phyloP scores from a whole-genome alignment of 2,888 invertebrate genomes.

The Oasisia sp. region DNA sequence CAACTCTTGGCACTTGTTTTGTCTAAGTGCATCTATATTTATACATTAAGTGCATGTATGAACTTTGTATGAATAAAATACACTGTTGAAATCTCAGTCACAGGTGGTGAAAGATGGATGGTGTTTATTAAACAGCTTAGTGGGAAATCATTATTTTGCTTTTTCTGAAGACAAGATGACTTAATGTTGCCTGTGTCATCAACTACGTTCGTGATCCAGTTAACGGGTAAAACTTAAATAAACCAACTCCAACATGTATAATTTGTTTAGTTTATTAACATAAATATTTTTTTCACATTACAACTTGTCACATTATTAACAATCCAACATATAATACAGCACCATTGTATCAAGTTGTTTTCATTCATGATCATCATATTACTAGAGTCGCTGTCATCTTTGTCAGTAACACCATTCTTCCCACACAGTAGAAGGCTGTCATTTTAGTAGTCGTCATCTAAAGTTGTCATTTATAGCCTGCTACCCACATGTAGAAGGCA shows the following conservation, averaged over 20 bases:
- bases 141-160: neutral
- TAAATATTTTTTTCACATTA: neutral
- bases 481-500: neutral
- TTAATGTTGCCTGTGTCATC: neutral
- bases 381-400: neutral
- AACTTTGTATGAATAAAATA: neutral
- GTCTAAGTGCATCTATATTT: neutral
- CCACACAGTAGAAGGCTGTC: neutral
- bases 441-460: no score
- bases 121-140: neutral
- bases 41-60: neutral
- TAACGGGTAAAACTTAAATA: neutral
- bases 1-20: neutral
- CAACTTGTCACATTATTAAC: slow-evolving; percentile 9
- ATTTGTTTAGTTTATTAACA: slow-evolving; percentile 6
- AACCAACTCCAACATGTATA: neutral
- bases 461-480: neutral
- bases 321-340: slow-evolving; percentile 5
- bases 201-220: neutral
- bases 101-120: neutral
- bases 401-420: neutral
- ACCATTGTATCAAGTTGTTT: neutral
- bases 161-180: neutral
- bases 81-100: neutral
- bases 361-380: neutral